Percentiles rank a stretch among this genome's conserved stretches.
These are phyloP conservation scores for Pocillopora grandis DNA, from an alignment of 92 coral and sea anemone species.

Conservation along the genomic window DNA sequence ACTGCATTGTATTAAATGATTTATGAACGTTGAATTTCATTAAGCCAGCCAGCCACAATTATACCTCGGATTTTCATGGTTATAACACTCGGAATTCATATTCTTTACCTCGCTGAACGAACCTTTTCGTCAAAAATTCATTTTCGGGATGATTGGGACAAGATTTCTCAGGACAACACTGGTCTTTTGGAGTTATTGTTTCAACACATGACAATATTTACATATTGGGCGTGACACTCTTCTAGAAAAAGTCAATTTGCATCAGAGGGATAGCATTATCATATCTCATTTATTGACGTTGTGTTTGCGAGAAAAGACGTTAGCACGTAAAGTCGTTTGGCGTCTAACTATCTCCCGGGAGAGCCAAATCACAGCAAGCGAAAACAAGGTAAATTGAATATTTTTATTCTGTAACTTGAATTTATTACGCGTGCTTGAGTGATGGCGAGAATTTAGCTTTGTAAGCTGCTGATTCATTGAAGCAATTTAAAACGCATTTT, in stretches of 20 bases:
- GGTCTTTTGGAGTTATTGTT: too few species aligned
- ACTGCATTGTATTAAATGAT: too few species aligned
- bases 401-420: not conserved
- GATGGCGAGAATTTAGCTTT: too few species aligned
- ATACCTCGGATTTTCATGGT: too few species aligned
- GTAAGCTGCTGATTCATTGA: too few species aligned
- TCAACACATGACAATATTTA: too few species aligned
- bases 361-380: not conserved
- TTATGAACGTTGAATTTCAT: too few species aligned
- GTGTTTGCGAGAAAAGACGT: not conserved
- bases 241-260: constrained; percentile 11
- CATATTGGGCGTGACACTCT: not conserved
- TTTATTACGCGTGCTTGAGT: not conserved
- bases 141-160: not conserved
- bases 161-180: not conserved
- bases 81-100: too few species aligned
- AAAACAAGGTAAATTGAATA: not conserved
- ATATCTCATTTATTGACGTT: constrained; percentile 10
- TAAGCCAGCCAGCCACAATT: too few species aligned
- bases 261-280: not conserved
- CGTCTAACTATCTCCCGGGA: not conserved
- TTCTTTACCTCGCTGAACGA: too few species aligned
- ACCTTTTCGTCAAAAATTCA: too few species aligned
- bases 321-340: not conserved
- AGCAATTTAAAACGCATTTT: too few species aligned